phyloP scores from a whole-genome alignment of 2,797 vertebrate species.

The Sorex maritimensis region DNA sequence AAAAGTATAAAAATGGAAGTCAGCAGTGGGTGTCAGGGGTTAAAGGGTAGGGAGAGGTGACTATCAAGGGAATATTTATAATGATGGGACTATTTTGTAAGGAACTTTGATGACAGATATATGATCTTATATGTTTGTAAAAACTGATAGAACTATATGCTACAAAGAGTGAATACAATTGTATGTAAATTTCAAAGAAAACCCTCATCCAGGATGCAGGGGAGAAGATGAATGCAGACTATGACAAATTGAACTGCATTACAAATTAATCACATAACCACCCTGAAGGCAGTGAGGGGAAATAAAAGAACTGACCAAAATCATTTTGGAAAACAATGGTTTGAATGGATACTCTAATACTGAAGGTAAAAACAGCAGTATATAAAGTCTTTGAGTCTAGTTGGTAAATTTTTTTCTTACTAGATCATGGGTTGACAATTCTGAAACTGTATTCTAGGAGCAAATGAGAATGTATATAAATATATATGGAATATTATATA shows the following conservation, averaged over 20 bases:
- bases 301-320: neutral
- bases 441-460: conserved; percentile 53
- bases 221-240: neutral
- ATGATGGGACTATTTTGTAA: neutral
- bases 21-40: neutral
- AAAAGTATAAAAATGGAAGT: neutral
- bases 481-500: neutral
- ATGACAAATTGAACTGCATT: conserved; percentile 38
- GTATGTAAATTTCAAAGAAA: neutral
- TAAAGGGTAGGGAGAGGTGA: neutral
- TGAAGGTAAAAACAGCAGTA: conserved; percentile 35
- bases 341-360: neutral
- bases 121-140: neutral
- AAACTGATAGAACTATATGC: neutral
- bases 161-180: conserved; percentile 48
- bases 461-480: conserved; percentile 23
- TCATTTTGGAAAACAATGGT: neutral
- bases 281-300: neutral
- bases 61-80: neutral
- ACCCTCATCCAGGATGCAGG: neutral
- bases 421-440: conserved; percentile 49
- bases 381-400: neutral
- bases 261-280: conserved; percentile 45
- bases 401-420: conserved; percentile 36
- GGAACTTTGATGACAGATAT: conserved; percentile 4